Evolutionary conservation across 2,113 vertebrate species (phyloP), one percentile per base, ranked within the genome.

Genomic region (Leptosomus discolor): DNA sequence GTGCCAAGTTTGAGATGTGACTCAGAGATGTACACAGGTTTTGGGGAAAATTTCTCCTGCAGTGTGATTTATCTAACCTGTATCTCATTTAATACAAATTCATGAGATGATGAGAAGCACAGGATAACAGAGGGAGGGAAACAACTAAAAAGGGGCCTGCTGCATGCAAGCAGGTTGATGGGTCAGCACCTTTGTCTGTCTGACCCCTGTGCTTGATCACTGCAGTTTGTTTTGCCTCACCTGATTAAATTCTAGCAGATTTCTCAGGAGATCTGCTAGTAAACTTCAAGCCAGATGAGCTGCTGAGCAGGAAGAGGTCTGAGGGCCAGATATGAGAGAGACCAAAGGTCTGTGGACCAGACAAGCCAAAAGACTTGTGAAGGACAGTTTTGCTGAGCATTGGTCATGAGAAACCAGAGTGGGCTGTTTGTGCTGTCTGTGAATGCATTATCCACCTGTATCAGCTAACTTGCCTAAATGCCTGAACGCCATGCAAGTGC

Each of bases 401-500:
- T 41, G 79, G 18, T 43, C 39, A 61, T 50, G 78, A 63, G 79
- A 41, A 56, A 84, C 15, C 60, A 20, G n/a, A 41, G 9, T 2
- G 34, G 32, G 51, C 65, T 53, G 41, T 30, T 3, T 21, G 64
- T 45, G 60, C 58, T 74, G 56, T 7, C 82, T 57, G 50, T 10
- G 34, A 46, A 27, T 5, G 19, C 22, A 5, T 2, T 7, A 29
- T 16, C 58, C 2, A 2, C 21, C 32, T 18, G 39, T 23, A 53
- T 30, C 63, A 14, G 77, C 68, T 48, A 3, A 77, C 43, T 68
- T 4, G 1, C 41, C 6, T 5, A 11, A 45, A 24, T 1, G 1
- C 1, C 6, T 15, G 78, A 77, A 32, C 1, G 2, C 12, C 46
- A 11, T 0, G 1, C 0, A 0, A 57, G n/a, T 1, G 1, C n/a